Evolutionary conservation across 2,113 vertebrate genomes (phyloP), one percentile per base, ranked within the genome.

Genomic region (Eulemur rufifrons): DNA sequence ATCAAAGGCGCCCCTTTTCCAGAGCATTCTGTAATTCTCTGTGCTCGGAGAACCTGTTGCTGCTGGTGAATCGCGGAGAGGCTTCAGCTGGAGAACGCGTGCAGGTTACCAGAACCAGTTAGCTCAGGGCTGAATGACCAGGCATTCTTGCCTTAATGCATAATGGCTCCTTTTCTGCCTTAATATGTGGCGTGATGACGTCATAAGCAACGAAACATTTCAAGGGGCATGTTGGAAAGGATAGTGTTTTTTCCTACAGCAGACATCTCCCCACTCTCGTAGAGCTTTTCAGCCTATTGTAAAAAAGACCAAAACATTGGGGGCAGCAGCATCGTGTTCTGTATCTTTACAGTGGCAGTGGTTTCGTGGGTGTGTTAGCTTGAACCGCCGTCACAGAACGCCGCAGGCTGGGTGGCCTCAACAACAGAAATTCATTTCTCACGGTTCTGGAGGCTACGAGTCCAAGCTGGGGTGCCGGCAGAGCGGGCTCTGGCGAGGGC

Each of bases 91-190:
- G 52, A 37, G 56, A 76, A 29, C 64, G 23, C 45, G 34, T 82
- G 8, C 47, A 80, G 54, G 56, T 91, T n/a, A 93, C 45, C 71
- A 50, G 68, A 80, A 61, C 89, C n/a, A 27, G 47, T 50, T 73
- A 45, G 42, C 81, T 89, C 27, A 37, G 45, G 34, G 20, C 25
- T 78, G 63, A 73, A 76, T 91, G 39, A 27, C 32, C 39, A 42
- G 74, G 29, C 42, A 66, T 93, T 77, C 25, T 94, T 63, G 61
- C 71, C 52, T 89, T 95, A 39, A 73, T n/a, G 68, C 42, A 86
- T 63, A 74, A 95, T 73, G 71, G n/a, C 42, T 93, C 82, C 76
- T 89, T 82, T 88, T 80, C 39, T 76, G 91, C 39, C 56, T 96
- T 92, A 91, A 93, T 93, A 80, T 71, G 54, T 94, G 54, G 8